Base-by-base conservation (phyloP, 1,140 invertebrate genomes). In the Lepidotrigona ventralis region DNA sequence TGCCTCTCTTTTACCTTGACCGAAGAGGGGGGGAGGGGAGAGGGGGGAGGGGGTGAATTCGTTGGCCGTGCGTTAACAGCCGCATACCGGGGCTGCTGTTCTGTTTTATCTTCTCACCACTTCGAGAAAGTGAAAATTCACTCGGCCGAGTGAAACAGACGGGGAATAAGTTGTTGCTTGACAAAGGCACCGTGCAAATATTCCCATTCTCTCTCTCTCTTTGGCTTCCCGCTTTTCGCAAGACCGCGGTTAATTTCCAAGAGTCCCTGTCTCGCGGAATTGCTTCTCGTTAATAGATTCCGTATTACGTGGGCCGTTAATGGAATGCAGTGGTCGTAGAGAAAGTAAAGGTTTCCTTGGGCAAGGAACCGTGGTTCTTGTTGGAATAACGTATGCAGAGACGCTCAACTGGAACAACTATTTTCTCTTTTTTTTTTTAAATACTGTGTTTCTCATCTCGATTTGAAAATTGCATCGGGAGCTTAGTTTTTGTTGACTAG, bases 271-370 rank as follows among this genome's bases (percentile, higher is more conserved):
- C 63, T 64, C 15, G 15, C 8, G 6, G 1, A 26, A 64, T 64
- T 64, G 63, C n/a, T 64, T 64, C 26, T 64, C 26, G 60, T 26
- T 64, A 64, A 64, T 64, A 64, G n/a, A 64, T 64, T 15, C n/a
- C 15, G 15, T 26, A 64, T 14, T 15, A 64, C 14, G 6, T 64
- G n/a, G n/a, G 26, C n/a, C n/a, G 14, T 64, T 64, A 26, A 26
- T 64, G 63, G n/a, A 26, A 15, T 5, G 26, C 26, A 64, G 26
- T 64, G n/a, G 26, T 17, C n/a, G 63, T 8, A 46, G 2, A 6
- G 15, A 15, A 26, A n/a, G 60, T 63, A 26, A 21, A 23, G 15
- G n/a, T 26, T 64, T 64, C 63, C 8, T 17, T 64, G n/a, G 11
- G 63, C 8, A 17, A 64, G 63, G n/a, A 17, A 26, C n/a, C 6